phyloP scores from a whole-genome alignment of 2,888 invertebrate species.

The Catocala nupta region DNA sequence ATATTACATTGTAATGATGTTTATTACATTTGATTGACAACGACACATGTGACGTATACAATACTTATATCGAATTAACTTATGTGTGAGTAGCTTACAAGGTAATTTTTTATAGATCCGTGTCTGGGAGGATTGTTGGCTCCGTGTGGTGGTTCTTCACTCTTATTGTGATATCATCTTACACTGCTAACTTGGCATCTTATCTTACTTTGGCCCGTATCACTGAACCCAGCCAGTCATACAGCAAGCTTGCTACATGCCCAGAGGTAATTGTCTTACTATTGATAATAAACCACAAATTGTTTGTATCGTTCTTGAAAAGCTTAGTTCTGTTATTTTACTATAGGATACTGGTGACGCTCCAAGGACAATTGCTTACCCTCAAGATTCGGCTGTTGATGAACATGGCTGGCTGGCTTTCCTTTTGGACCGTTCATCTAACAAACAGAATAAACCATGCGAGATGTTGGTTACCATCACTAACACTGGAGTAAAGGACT shows the following conservation, averaged over 20 bases:
- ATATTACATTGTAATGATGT: too few species aligned
- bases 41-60: too few species aligned
- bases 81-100: too few species aligned
- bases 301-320: neutral
- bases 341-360: slow-evolving; percentile 56
- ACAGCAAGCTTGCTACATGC: slow-evolving; percentile 69
- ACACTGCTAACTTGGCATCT: slow-evolving; percentile 98
- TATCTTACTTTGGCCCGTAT: slow-evolving; percentile 98
- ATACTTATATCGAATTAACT: too few species aligned
- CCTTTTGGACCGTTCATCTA: slow-evolving; percentile 53
- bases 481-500: slow-evolving; percentile 89
- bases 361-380: slow-evolving; percentile 33
- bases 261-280: slow-evolving; percentile 65
- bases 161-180: slow-evolving; percentile 97
- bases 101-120: slow-evolving; percentile 84
- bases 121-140: slow-evolving; percentile 97
- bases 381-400: slow-evolving; percentile 52
- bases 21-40: too few species aligned
- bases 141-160: slow-evolving; percentile 99
- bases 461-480: slow-evolving; percentile 98
- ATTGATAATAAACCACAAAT: slow-evolving; percentile 4
- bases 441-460: slow-evolving; percentile 92
- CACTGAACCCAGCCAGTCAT: slow-evolving; percentile 94
- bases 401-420: slow-evolving; percentile 66
- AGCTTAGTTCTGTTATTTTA: slow-evolving; percentile 1